Evolutionary conservation across 2,888 invertebrate genomes (phyloP), one percentile per base, ranked within the genome.

Genomic region (Mythimna pallens): DNA sequence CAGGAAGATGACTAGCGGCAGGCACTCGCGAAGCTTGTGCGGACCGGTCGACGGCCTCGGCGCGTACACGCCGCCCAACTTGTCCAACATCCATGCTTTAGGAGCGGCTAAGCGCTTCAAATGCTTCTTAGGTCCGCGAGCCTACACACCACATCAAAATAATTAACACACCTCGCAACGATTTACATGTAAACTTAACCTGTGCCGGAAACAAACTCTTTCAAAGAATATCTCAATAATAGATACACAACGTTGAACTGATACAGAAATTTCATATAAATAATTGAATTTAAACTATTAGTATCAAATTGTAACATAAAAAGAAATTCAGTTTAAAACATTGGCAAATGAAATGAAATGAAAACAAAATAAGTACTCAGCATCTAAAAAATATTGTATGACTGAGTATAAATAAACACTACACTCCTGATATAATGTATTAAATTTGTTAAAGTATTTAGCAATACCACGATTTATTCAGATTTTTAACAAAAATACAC

Each of bases 61-160:
- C 87, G 99, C 99, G 94, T 99, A 99, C 76, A 99, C 99, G 92
- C 99, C 99, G 84, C 99, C 99, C 90, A 99, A 97, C 97, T 99
- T 99, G 97, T 99, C 99, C 97, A 99, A 98, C 99, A 99, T 99
- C 99, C 99, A 99, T 98, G 99, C 99, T 97, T 99, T 99, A 17
- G 99, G 99, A 77, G 99, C 99, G 94, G 98, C 98, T 92, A 99
- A 97, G 96, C 99, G 99, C 98, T 99, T 99, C 97, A 99, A 97
- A 97, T 99, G 99, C 97, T 99, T 99, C 96, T 99, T 99, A 63
- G 99, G 99, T 95, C 99, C 99, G 96, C 99, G 98, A 96, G 99
- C 99, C 99, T 99, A 93, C 25, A 96, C 73, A 87, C 20, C 81
- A 83, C 78, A 86, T 43, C 73, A 71, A 63, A 80, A 62, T 58